A percentile compares a stretch with the other conserved stretches of the same genome.
These are phyloP conservation scores for Manis javanica DNA, from an alignment of 2,797 vertebrate species.

Conservation along the genomic window DNA sequence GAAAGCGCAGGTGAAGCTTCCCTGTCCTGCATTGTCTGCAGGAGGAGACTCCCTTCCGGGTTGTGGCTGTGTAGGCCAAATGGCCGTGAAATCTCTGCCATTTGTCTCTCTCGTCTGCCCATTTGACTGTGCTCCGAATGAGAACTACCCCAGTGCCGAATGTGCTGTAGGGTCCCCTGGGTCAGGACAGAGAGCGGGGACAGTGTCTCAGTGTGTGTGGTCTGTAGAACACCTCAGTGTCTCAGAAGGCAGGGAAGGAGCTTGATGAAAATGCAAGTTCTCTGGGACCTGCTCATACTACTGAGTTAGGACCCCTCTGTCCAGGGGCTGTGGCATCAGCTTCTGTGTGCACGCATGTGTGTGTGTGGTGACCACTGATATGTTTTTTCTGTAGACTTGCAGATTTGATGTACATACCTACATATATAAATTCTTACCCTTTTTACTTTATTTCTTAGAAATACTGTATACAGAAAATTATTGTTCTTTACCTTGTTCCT, in stretches of 20 bases:
- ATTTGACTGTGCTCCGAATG: not conserved
- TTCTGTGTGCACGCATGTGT: not conserved
- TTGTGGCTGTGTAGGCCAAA: not conserved
- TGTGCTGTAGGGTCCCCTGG: not conserved
- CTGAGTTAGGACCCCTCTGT: not conserved
- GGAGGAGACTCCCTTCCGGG: not conserved
- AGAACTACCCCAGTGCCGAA: not conserved
- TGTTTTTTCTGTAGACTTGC: not conserved
- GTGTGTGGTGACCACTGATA: not conserved
- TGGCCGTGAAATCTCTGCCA: not conserved
- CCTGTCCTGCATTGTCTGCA: not conserved
- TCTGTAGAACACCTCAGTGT: not conserved
- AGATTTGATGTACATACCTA: not conserved
- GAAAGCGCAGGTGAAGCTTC: not conserved
- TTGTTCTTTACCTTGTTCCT: not conserved
- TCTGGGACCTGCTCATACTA: not conserved
- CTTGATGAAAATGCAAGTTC: constrained; percentile 22
- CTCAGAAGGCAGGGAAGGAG: not conserved
- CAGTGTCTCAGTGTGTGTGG: not conserved
- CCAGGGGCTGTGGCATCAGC: not conserved
- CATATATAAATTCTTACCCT: not conserved
- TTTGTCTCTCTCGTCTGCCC: not conserved
- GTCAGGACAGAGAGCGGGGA: not conserved
- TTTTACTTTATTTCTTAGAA: constrained; percentile 32
- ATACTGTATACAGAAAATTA: not conserved